Evolutionary conservation across 1,140 invertebrate species (phyloP), one percentile per base, ranked within the genome.

Genomic region (Dolichoris vasculosae): DNA sequence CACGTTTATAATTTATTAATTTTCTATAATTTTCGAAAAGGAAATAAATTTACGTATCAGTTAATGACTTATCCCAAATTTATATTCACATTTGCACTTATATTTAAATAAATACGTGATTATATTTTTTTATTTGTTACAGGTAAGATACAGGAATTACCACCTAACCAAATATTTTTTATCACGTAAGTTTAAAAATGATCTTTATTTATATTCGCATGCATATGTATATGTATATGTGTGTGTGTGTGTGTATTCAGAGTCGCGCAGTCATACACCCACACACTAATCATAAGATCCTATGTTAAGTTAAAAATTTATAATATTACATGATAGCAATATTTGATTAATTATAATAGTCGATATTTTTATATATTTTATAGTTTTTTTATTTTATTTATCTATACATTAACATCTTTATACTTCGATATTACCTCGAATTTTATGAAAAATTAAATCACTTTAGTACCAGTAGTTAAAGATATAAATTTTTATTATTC

Each of bases 91-190:
- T 59, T 59, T 26, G 15, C 15, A 3, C 23, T 11, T 30, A 6
- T 7, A 30, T 64, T 64, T n/a, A 11, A 2, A 7, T 23, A 40
- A 76, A 9, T 76, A 76, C 3, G 23, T 67, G 32, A 80, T 63
- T 35, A 40, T 71, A 51, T 23, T 69, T 69, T 69, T 81, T 38
- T 43, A 17, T 63, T 67, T 81, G 13, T 81, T 81, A 9, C 79
- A 81, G 79, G 64, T 81, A 46, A 81, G 64, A 69, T 9, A 48
- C 20, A 67, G 23, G 35, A 8, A 46, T 80, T 46, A 20, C n/a
- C 43, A 30, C 2, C 64, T 7, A 35, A 69, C 26, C 23, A 30
- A 64, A 79, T 40, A 2, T 63, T 17, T 43, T 43, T 59, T 80
- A 43, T 43, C 78, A 80, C 59, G 78, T 80, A 67, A 80, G 78